Evolutionary conservation across 1,140 invertebrate species (phyloP).

Genomic region (Drosophila kurseongensis): DNA sequence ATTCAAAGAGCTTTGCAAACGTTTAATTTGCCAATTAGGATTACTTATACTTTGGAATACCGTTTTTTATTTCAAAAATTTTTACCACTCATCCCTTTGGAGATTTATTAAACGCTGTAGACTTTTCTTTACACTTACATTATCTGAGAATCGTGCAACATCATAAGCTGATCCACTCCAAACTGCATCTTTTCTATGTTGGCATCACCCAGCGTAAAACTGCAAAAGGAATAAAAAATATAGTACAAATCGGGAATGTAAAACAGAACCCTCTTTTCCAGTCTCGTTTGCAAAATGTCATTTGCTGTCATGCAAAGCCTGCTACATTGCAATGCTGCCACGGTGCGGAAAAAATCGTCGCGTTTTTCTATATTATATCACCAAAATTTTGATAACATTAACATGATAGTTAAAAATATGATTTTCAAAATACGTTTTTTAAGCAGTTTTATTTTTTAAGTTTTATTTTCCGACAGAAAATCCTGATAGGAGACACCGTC

Average conservation of each 20-base stretch:
- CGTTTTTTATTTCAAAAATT: too few species aligned
- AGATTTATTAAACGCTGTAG: background rate
- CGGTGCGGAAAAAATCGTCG: background rate
- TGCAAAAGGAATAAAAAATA: constrained; percentile 20
- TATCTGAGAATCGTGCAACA: constrained; percentile 72
- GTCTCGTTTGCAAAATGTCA: background rate
- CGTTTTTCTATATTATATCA: background rate
- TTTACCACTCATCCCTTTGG: background rate
- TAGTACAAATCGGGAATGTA: background rate
- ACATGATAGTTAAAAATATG: too few species aligned
- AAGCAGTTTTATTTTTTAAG: background rate
- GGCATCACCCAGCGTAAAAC: constrained; percentile 70
- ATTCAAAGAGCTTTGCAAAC: too few species aligned
- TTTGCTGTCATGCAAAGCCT: background rate
- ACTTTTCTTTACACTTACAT: constrained; percentile 53
- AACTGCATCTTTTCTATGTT: constrained; percentile 81
- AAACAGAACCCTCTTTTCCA: background rate
- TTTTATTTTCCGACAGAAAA: background rate
- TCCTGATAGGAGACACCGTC: too few species aligned
- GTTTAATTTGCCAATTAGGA: too few species aligned
- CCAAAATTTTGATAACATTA: background rate
- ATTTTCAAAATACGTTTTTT: background rate
- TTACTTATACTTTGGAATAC: too few species aligned
- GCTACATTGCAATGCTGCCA: background rate
- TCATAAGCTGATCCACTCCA: constrained; percentile 78